Evolutionary conservation across 1,140 invertebrate species (phyloP), one percentile per base, ranked within the genome.

Genomic region (Ceratitis capitata): DNA sequence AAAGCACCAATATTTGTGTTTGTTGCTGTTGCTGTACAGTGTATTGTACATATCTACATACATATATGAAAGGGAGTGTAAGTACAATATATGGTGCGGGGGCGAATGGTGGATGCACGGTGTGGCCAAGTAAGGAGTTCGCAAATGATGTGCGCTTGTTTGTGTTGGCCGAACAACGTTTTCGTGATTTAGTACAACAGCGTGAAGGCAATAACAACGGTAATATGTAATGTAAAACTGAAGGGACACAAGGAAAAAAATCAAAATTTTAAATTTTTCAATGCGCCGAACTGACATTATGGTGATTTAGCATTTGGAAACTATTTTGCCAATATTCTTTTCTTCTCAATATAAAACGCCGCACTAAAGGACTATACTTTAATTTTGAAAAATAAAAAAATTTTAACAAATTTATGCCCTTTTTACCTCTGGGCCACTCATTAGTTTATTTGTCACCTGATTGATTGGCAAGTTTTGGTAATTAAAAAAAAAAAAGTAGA

Each of bases 171-270:
- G 47, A 51, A 83, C 82, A 83, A 19, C 29, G 82, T 83, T 56
- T 83, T 83, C 82, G 82, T 83, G 82, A 83, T 83, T 83, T 83
- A 83, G 82, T 83, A 83, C 32, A 83, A 39, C 47, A 83, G 82
- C 82, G 82, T 56, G 51, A 56, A 83, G 47, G 51, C 82, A 83
- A 51, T 35, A 32, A 53, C 82, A 83, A 51, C 47, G 32, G 32
- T 35, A 35, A 78, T 29, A 78, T 14, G n/a, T 78, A 45, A 26
- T 19, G 39, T n/a, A 56, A 56, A 56, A n/a, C 9, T 7, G 39
- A 78, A 47, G 42, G 2, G 12, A 39, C 2, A 69, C 14, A 69
- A 69, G n/a, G 3, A 14, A 9, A 32, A 69, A 69, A 19, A 29
- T 61, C 12, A n/a, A 69, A 39, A 26, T 16, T 69, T 7, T 29